Percentiles rank a stretch among this genome's conserved stretches.
These are phyloP conservation scores for Cichladusa arquata DNA, from an alignment of 2,113 vertebrate genomes.

Conservation along the genomic window DNA sequence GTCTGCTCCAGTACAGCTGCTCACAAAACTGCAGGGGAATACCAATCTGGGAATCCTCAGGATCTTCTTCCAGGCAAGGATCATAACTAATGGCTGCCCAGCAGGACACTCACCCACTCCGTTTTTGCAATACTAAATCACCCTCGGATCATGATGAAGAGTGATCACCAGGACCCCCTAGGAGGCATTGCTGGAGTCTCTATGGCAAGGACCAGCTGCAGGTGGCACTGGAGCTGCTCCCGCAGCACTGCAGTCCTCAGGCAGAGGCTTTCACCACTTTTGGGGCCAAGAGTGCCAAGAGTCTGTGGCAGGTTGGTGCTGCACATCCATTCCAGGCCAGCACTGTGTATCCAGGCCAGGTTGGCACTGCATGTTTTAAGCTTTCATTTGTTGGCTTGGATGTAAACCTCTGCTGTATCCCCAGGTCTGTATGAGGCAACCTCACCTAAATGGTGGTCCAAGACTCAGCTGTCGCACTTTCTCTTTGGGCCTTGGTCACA, in stretches of 20 bases:
- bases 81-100: background rate
- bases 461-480: background rate
- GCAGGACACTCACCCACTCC: background rate
- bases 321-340: background rate
- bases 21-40: constrained; percentile 5
- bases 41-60: background rate
- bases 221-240: fast-evolving
- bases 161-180: background rate
- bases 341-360: fast-evolving
- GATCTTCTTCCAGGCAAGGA: constrained; percentile 12
- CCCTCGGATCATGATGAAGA: background rate
- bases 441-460: background rate
- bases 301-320: background rate
- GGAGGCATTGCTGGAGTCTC: background rate
- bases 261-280: background rate
- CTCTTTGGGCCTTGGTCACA: fast-evolving
- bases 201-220: fast-evolving
- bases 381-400: background rate
- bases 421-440: background rate
- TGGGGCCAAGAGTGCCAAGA: background rate
- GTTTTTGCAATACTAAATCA: background rate
- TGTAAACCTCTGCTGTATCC: background rate
- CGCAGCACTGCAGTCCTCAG: background rate
- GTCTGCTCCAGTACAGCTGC: background rate
- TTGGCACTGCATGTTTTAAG: fast-evolving